A percentile compares a stretch with the other conserved stretches of the same genome.
Evolutionary conservation across 2,113 vertebrate genomes (phyloP).

Genomic region (Varanus salvator): DNA sequence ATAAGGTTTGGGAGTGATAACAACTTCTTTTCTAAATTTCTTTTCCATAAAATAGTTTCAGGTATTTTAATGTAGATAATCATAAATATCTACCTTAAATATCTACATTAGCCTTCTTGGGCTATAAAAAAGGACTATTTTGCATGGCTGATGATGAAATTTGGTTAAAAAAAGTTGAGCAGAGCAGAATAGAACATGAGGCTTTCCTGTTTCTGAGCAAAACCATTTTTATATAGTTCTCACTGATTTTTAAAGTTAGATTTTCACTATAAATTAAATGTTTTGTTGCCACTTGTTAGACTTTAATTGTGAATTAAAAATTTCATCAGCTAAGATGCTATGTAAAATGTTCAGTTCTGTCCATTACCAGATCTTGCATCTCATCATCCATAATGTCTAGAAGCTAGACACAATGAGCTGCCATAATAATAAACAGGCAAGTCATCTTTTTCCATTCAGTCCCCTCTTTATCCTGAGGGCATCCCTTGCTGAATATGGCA

Average conservation of each 20-base stretch:
- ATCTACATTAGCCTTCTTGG: not conserved
- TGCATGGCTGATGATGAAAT: not conserved
- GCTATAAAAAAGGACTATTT: too few relatives aligned
- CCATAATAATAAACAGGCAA: too few relatives aligned
- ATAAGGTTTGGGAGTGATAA: not conserved
- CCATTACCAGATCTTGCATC: not conserved
- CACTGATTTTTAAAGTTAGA: not conserved
- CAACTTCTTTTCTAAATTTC: not conserved
- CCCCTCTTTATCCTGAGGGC: not conserved
- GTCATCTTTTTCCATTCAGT: not conserved
- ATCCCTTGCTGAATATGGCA: too few relatives aligned
- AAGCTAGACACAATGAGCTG: not conserved
- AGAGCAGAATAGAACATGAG: not conserved
- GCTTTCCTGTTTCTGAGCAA: not conserved
- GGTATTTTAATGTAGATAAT: rapidly evolving
- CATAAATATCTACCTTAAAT: constrained; percentile 4
- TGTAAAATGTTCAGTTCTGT: not conserved
- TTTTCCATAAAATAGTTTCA: not conserved
- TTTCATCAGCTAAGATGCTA: not conserved
- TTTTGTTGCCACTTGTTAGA: not conserved
- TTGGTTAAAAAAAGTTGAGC: not conserved
- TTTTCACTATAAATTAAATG: not conserved
- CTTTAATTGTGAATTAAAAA: not conserved
- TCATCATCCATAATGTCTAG: not conserved
- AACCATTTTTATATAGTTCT: not conserved